Conservation (phyloP, 2,113 vertebrate genomes). For the Cichladusa arquata region DNA sequence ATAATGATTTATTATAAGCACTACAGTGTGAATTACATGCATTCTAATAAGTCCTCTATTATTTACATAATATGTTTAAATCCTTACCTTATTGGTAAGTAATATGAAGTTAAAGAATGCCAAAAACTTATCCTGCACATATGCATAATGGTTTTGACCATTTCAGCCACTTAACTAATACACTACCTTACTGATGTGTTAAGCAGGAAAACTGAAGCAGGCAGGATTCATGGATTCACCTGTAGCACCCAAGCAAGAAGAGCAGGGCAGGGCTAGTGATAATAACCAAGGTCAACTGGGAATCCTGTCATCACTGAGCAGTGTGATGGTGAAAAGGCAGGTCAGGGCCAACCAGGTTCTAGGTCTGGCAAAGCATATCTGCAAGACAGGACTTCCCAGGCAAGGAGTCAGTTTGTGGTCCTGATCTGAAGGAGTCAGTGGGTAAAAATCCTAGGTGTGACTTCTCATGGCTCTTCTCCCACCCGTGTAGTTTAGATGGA, state of each 20-base stretch:
- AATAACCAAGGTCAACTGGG: background rate
- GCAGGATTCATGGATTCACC: background rate
- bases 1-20: background rate
- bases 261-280: background rate
- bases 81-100: background rate
- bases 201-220: background rate
- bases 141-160: background rate
- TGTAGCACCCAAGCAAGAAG: background rate
- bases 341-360: rapidly evolving
- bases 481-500: background rate
- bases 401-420: background rate
- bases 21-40: background rate
- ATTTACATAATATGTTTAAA: background rate
- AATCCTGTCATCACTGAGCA: background rate
- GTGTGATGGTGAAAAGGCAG: background rate
- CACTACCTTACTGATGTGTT: background rate
- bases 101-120: background rate
- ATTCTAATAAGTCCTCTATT: background rate
- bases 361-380: background rate
- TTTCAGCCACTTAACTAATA: background rate
- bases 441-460: background rate
- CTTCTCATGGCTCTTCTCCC: background rate
- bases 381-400: background rate
- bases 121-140: background rate
- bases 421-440: background rate